phyloP scores from a whole-genome alignment of 2,888 invertebrate species.

The Eupeodes latifasciatus region DNA sequence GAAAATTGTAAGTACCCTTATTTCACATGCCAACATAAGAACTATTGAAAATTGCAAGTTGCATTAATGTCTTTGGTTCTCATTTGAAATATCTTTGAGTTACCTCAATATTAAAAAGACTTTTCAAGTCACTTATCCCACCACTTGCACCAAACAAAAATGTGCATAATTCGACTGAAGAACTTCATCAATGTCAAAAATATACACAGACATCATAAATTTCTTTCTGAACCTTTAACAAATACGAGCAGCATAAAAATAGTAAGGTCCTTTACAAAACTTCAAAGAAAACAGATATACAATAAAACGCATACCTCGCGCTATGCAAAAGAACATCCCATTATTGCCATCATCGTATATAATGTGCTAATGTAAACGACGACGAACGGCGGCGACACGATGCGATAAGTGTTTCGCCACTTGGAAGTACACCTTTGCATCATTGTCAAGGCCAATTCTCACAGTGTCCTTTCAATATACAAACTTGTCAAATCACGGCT shows the following conservation, averaged over 20 bases:
- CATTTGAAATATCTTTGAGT: no score
- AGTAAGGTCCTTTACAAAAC: neutral
- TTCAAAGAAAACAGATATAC: constrained; percentile 2
- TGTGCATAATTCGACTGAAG: no score
- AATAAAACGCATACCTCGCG: neutral
- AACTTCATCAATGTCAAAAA: neutral
- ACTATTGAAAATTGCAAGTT: no score
- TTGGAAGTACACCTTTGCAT: constrained; percentile 53
- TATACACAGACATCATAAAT: neutral
- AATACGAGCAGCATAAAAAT: neutral
- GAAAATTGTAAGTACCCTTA: no score
- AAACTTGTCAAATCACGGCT: constrained; percentile 8
- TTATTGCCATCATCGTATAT: neutral
- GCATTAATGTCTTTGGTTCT: no score
- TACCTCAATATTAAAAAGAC: no score
- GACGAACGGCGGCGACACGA: no score
- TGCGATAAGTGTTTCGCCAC: constrained; percentile 58
- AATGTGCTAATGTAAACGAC: neutral
- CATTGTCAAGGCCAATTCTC: constrained; percentile 65
- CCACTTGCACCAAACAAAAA: no score
- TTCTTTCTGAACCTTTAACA: neutral
- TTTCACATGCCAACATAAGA: no score
- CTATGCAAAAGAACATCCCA: constrained; percentile 14
- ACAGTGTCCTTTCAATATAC: constrained; percentile 37
- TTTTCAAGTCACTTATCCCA: no score